Evolutionary conservation across 1,140 invertebrate genomes (phyloP).

Genomic region (Mercenaria mercenaria): DNA sequence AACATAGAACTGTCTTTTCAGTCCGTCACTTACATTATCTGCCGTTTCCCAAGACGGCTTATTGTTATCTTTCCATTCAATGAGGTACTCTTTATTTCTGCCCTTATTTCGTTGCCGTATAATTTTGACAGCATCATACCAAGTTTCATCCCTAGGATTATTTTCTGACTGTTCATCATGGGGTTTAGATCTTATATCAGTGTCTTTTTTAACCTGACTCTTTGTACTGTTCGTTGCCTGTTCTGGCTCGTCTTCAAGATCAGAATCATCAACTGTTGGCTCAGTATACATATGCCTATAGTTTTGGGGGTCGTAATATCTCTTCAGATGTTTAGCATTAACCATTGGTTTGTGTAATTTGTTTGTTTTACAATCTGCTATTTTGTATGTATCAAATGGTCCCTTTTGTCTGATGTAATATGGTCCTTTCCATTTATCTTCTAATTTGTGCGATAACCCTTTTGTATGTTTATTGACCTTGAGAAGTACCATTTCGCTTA

Average conservation of each 20-base stretch:
- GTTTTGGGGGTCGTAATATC: not conserved
- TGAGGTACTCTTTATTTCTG: not conserved
- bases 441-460: conserved; percentile 7
- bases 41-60: not conserved
- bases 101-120: not conserved
- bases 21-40: not conserved
- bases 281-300: not conserved
- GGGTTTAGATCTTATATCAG: too few relatives aligned
- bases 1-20: not conserved
- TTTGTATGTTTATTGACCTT: not conserved
- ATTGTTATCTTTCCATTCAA: not conserved
- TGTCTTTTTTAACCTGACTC: too few relatives aligned
- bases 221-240: too few relatives aligned
- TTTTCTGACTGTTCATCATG: not conserved
- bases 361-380: not conserved
- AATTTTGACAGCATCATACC: not conserved
- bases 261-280: not conserved
- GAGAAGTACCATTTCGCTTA: not conserved
- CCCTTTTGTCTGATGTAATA: not conserved
- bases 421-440: conserved; percentile 17
- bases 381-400: not conserved
- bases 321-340: conserved; percentile 36
- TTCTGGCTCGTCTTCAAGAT: not conserved
- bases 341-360: not conserved
- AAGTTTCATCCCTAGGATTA: not conserved